phyloP scores from a whole-genome alignment of 2,888 invertebrate genomes.

The Philhelius pedissequus region DNA sequence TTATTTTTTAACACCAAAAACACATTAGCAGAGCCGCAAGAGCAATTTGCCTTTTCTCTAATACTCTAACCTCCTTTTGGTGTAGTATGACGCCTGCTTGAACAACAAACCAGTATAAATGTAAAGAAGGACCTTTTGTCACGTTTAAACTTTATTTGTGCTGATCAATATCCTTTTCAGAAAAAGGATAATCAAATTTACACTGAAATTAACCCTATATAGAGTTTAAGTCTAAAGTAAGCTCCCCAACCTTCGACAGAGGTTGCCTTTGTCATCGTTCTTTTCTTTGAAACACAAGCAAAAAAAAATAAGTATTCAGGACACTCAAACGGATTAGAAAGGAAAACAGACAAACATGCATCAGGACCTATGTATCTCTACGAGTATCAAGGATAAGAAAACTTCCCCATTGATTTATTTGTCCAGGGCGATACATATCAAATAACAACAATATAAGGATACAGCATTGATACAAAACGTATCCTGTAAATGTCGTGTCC shows the following conservation, averaged over 20 bases:
- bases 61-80: neutral
- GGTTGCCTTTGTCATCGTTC: neutral
- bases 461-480: constrained; percentile 3
- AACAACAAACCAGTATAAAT: constrained; percentile 8
- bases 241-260: constrained; percentile 2
- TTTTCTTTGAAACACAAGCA: neutral
- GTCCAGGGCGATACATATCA: constrained; percentile 33
- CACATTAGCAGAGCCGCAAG: constrained; percentile 52
- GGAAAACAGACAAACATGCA: constrained; percentile 30
- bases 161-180: constrained; percentile 43
- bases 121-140: constrained; percentile 33
- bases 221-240: constrained; percentile 21
- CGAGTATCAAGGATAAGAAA: neutral
- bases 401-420: constrained; percentile 55
- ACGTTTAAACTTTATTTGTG: constrained; percentile 54
- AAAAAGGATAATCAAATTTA: constrained; percentile 60
- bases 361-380: neutral
- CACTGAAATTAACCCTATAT: constrained; percentile 57
- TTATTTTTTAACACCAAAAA: constrained; percentile 31
- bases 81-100: neutral
- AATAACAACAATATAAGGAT: constrained; percentile 27
- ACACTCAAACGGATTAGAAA: constrained; percentile 33
- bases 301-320: constrained; percentile 2
- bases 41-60: constrained; percentile 36
- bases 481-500: constrained; percentile 13